phyloP scores from a whole-genome alignment of 2,888 invertebrate genomes.

The Cotesia congregata region DNA sequence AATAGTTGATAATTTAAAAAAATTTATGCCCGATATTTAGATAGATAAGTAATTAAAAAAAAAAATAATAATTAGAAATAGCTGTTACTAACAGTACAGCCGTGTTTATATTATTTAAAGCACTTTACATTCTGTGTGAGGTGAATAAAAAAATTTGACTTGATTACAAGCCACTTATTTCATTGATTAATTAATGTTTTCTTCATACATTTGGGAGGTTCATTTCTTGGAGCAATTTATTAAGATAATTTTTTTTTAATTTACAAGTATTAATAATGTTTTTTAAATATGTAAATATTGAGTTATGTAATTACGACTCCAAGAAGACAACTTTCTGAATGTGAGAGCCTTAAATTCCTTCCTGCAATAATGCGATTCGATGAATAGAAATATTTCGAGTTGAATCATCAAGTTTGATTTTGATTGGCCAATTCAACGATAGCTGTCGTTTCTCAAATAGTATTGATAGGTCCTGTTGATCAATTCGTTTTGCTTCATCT shows the following conservation, averaged over 20 bases:
- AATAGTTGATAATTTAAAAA: conserved; percentile 45
- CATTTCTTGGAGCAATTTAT: conserved; percentile 59
- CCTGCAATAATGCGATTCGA: conserved; percentile 58
- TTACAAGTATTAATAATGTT: conserved; percentile 5
- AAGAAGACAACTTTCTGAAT: conserved; percentile 69
- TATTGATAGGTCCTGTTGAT: conserved; percentile 44
- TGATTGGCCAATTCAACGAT: neutral
- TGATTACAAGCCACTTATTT: conserved; percentile 67
- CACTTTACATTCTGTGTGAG: conserved; percentile 65
- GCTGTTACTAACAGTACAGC: conserved; percentile 50
- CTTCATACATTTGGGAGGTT: conserved; percentile 67
- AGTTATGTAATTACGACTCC: neutral
- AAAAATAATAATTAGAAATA: conserved; percentile 44
- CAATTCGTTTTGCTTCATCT: conserved; percentile 65
- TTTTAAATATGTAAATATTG: conserved; percentile 12
- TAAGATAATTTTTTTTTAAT: neutral
- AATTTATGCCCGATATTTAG: conserved; percentile 37
- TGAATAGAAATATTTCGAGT: conserved; percentile 45
- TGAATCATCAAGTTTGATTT: conserved; percentile 30
- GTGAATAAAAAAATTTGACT: conserved; percentile 68
- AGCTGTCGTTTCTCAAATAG: neutral
- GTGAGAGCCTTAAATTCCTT: conserved; percentile 69
- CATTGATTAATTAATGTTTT: conserved; percentile 66
- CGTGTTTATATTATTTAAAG: conserved; percentile 62
- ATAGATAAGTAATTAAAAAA: conserved; percentile 48